These are phyloP conservation scores for Denticeps clupeoides DNA, from an alignment of 2,797 vertebrate species.

Conservation along the genomic window DNA sequence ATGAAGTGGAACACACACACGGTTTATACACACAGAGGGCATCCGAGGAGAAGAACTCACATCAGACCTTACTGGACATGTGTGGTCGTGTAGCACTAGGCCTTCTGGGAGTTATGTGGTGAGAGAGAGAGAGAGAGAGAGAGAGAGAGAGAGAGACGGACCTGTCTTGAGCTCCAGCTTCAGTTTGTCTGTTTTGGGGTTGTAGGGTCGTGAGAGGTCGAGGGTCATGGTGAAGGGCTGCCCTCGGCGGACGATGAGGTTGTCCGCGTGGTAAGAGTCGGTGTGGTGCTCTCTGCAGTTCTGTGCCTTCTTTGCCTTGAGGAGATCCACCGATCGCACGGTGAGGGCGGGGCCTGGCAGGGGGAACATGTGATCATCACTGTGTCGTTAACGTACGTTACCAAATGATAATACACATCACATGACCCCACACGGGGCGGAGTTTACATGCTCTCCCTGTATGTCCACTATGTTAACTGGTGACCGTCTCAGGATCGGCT, in stretches of 20 bases:
- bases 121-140: background rate
- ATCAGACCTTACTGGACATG: no score
- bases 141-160: slow-evolving; percentile 31
- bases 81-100: background rate
- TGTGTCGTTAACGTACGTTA: background rate
- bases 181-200: slow-evolving; percentile 52
- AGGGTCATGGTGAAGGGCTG: slow-evolving; percentile 67
- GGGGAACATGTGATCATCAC: slow-evolving; percentile 13
- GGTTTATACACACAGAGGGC: no score
- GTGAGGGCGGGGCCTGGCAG: slow-evolving; percentile 57
- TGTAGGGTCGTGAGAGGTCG: slow-evolving; percentile 55
- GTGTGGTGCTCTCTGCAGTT: slow-evolving; percentile 69
- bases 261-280: slow-evolving; percentile 55
- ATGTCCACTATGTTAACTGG: no score
- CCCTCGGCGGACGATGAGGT: slow-evolving; percentile 70
- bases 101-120: no score
- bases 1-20: no score
- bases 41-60: no score
- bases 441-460: no score
- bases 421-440: no score
- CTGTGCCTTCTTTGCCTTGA: slow-evolving; percentile 47
- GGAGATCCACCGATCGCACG: slow-evolving; percentile 63
- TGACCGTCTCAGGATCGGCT: no score
- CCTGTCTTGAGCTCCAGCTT: slow-evolving; percentile 66
- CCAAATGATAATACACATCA: no score